Evolutionary conservation across 2,113 vertebrate genomes (phyloP).

Genomic region (Hystrix cristata): DNA sequence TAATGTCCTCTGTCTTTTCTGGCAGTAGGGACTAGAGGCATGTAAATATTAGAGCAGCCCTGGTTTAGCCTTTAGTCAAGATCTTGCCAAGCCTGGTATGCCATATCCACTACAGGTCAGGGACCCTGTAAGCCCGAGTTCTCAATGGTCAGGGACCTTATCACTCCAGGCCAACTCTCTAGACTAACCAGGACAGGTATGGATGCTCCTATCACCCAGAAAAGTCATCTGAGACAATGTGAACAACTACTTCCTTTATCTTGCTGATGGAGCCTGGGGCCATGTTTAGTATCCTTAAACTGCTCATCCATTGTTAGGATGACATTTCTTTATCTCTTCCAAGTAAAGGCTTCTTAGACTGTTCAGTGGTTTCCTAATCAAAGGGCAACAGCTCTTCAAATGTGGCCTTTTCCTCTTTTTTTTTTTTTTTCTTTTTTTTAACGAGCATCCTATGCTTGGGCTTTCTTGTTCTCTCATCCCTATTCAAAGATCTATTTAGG

Average conservation of each 20-base stretch:
- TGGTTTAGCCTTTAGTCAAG: constrained; percentile 23
- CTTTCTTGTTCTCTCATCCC: background rate
- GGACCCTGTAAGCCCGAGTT: background rate
- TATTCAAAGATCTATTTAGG: background rate
- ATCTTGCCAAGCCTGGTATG: constrained; percentile 16
- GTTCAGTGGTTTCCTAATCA: constrained; percentile 63
- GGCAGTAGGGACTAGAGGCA: constrained; percentile 44
- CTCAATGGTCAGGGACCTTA: constrained; percentile 36
- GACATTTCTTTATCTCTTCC: constrained; percentile 62
- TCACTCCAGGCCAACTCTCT: background rate
- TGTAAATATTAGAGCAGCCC: background rate
- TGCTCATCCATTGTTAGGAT: constrained; percentile 72
- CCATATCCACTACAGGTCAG: background rate
- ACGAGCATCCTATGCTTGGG: background rate
- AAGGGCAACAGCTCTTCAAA: background rate
- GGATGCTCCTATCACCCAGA: constrained; percentile 34
- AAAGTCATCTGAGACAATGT: constrained; percentile 62
- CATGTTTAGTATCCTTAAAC: constrained; percentile 72
- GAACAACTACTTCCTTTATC: constrained; percentile 76
- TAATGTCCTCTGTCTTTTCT: background rate
- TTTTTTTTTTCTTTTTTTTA: constrained; percentile 14
- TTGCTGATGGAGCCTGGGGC: constrained; percentile 35
- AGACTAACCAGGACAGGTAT: constrained; percentile 44
- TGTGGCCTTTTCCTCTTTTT: background rate
- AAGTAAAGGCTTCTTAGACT: constrained; percentile 69